Evolutionary conservation across 2,888 invertebrate species (phyloP).

Genomic region (Tolmerus cingulatus): DNA sequence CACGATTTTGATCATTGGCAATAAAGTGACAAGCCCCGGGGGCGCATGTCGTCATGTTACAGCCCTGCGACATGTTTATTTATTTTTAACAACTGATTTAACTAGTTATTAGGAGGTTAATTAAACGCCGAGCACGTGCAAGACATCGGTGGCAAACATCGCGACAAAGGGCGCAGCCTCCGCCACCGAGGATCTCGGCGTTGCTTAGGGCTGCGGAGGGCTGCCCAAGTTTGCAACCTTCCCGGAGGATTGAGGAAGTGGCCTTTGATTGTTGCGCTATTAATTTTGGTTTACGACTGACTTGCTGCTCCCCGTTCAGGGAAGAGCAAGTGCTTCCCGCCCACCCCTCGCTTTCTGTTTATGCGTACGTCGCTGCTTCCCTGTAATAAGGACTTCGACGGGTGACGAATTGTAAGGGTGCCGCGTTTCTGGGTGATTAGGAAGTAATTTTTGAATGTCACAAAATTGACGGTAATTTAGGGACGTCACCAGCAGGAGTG

Average conservation of each 20-base stretch:
- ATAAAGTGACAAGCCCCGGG: slow-evolving; percentile 18
- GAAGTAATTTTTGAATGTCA: slow-evolving; percentile 12
- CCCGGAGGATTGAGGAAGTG: background rate
- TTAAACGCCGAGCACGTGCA: slow-evolving; percentile 53
- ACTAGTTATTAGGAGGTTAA: slow-evolving; percentile 51
- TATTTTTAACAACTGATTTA: slow-evolving; percentile 49
- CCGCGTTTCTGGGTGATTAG: background rate
- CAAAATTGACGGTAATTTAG: background rate
- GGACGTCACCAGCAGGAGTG: background rate
- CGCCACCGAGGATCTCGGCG: background rate
- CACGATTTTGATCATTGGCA: background rate
- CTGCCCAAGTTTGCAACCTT: background rate
- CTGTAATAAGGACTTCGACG: background rate
- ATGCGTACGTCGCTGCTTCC: background rate
- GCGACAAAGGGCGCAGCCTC: slow-evolving; percentile 16
- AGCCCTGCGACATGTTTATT: slow-evolving; percentile 30
- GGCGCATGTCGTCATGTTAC: slow-evolving; percentile 33
- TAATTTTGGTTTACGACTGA: slow-evolving; percentile 41
- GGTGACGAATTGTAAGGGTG: background rate
- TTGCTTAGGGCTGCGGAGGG: background rate
- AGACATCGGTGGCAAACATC: slow-evolving; percentile 42
- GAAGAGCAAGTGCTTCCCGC: background rate
- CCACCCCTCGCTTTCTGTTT: background rate
- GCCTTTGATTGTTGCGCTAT: slow-evolving; percentile 36
- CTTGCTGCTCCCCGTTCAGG: background rate